Percentiles rank a stretch among this genome's conserved stretches.
These are phyloP conservation scores for Yponomeuta sedellus DNA, from an alignment of 2,888 invertebrate genomes.

Conservation along the genomic window DNA sequence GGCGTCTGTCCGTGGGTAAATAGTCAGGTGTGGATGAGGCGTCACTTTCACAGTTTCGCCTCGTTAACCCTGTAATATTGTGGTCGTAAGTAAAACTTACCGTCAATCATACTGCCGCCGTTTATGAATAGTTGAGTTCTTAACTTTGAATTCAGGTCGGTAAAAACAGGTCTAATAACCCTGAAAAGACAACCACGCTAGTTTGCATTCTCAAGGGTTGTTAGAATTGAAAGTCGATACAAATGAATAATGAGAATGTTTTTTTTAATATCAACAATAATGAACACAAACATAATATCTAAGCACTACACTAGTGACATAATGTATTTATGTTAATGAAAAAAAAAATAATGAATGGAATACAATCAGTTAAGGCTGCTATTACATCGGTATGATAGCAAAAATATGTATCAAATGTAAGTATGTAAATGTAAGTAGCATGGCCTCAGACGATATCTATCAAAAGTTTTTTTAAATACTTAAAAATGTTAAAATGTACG, in stretches of 20 bases:
- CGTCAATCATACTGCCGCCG: neutral
- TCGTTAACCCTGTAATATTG: neutral
- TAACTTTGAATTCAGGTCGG: neutral
- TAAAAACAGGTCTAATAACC: neutral
- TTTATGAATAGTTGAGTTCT: neutral
- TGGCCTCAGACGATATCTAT: too few species aligned
- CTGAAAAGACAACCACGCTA: neutral
- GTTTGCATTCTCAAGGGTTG: neutral
- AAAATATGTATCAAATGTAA: too few species aligned
- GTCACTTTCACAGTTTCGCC: neutral
- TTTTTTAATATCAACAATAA: too few species aligned
- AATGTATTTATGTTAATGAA: too few species aligned
- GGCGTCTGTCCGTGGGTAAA: neutral
- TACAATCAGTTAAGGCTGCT: too few species aligned
- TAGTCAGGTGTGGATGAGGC: neutral
- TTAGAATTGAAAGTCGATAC: neutral
- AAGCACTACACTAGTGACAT: too few species aligned
- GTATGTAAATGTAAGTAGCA: too few species aligned
- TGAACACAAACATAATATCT: too few species aligned
- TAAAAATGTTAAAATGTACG: too few species aligned
- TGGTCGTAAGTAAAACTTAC: neutral
- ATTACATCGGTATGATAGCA: too few species aligned
- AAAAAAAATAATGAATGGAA: too few species aligned
- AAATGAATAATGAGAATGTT: neutral
- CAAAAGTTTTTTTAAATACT: too few species aligned